phyloP scores from a whole-genome alignment of 2,113 vertebrate species.

The Gymnogyps californianus region DNA sequence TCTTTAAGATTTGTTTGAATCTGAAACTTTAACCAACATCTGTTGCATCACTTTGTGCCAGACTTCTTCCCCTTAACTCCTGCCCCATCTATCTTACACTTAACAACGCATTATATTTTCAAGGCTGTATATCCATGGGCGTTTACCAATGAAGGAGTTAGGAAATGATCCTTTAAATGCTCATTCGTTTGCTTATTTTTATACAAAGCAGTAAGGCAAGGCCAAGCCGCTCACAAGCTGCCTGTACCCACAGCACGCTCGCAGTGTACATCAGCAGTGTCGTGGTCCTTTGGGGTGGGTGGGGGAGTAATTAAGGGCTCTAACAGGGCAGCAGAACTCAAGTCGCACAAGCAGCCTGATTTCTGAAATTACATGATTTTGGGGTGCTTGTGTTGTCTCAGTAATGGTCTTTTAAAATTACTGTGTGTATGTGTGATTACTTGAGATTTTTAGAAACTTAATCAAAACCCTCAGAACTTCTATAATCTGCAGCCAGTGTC shows the following conservation, averaged over 20 bases:
- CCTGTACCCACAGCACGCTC: rapidly evolving
- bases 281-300: not conserved
- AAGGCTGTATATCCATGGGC: not conserved
- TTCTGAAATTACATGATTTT: not conserved
- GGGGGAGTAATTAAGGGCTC: rapidly evolving
- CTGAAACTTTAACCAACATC: not conserved
- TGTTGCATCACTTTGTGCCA: not conserved
- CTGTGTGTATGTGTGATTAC: not conserved
- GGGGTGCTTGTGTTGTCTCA: not conserved
- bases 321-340: not conserved
- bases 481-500: not conserved
- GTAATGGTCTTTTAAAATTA: rapidly evolving
- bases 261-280: rapidly evolving
- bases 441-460: rapidly evolving
- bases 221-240: not conserved
- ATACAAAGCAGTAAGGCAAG: not conserved
- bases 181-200: not conserved
- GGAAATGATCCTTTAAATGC: not conserved
- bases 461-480: not conserved
- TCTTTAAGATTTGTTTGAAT: not conserved
- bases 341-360: not conserved
- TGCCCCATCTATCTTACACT: rapidly evolving
- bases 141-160: not conserved
- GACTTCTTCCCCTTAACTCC: not conserved
- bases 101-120: not conserved